Evolutionary conservation across 2,113 vertebrate species (phyloP).

Genomic region (Hydrolagus affinis): DNA sequence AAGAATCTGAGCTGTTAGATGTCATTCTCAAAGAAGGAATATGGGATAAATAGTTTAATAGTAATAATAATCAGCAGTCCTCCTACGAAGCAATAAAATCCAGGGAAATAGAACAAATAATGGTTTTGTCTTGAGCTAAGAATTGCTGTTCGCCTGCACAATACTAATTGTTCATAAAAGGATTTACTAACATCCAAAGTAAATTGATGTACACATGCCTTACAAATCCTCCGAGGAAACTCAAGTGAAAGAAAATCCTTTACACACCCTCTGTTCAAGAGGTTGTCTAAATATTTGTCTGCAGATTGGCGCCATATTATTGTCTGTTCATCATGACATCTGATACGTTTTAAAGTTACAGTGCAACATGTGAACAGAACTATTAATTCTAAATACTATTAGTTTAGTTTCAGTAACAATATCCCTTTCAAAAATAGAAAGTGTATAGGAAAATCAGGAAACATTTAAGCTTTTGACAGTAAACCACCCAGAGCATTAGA

Average conservation of each 20-base stretch:
- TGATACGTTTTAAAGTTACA: conserved; percentile 26
- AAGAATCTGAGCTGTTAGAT: background rate
- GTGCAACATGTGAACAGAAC: conserved; percentile 20
- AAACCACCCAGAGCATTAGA: background rate
- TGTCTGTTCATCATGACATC: conserved; percentile 5
- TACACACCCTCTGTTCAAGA: conserved; percentile 28
- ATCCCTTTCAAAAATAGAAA: conserved; percentile 25
- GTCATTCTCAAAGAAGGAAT: background rate
- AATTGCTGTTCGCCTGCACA: background rate
- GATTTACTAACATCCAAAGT: conserved; percentile 19
- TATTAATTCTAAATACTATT: conserved; percentile 28
- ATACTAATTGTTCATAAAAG: background rate
- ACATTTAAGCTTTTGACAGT: background rate
- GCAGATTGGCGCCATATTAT: conserved; percentile 28
- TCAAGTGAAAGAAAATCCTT: conserved; percentile 30
- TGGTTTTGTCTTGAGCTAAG: background rate
- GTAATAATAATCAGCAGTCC: background rate
- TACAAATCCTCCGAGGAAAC: conserved; percentile 23
- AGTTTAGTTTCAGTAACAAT: conserved; percentile 11
- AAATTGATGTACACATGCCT: background rate
- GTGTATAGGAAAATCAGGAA: background rate
- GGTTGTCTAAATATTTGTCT: conserved; percentile 32
- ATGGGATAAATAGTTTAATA: no score
- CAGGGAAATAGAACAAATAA: background rate
- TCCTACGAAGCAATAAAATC: background rate